phyloP scores from a whole-genome alignment of 2,113 vertebrate species.

The Perca flavescens region DNA sequence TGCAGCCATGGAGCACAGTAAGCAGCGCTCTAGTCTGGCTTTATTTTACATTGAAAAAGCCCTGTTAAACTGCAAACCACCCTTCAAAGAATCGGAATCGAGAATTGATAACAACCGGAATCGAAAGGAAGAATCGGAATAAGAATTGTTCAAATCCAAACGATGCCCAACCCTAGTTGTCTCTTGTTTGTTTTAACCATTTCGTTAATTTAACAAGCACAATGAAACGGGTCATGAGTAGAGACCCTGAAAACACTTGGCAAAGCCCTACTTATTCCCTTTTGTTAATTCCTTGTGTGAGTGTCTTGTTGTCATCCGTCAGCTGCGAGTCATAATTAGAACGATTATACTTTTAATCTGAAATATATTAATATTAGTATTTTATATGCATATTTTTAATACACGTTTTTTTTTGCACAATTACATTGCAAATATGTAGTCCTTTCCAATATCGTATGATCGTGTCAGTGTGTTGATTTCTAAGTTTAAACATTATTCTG shows the following conservation, averaged over 20 bases:
- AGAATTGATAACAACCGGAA: too few relatives aligned
- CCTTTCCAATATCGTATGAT: background rate
- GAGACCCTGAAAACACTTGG: slow-evolving; percentile 23
- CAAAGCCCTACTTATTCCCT: background rate
- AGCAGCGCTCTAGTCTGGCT: too few relatives aligned
- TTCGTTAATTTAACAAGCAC: background rate
- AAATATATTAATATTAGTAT: background rate
- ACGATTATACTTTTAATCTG: background rate
- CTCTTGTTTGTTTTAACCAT: slow-evolving; percentile 3
- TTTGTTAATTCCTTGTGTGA: background rate
- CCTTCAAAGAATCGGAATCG: too few relatives aligned
- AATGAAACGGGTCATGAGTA: slow-evolving; percentile 19
- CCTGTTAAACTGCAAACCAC: too few relatives aligned
- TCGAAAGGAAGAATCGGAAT: too few relatives aligned
- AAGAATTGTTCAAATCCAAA: too few relatives aligned
- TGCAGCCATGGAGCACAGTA: too few relatives aligned
- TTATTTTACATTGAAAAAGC: too few relatives aligned
- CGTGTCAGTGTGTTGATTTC: background rate
- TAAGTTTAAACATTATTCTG: too few relatives aligned
- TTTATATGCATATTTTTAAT: background rate
- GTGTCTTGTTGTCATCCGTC: background rate
- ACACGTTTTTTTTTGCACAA: background rate
- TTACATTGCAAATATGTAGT: background rate
- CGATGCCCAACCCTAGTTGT: background rate
- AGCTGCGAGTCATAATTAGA: background rate